Percentiles rank a stretch among this genome's conserved stretches.
Evolutionary conservation across 2,888 invertebrate genomes (phyloP).

Genomic region (Monopis laevigella): DNA sequence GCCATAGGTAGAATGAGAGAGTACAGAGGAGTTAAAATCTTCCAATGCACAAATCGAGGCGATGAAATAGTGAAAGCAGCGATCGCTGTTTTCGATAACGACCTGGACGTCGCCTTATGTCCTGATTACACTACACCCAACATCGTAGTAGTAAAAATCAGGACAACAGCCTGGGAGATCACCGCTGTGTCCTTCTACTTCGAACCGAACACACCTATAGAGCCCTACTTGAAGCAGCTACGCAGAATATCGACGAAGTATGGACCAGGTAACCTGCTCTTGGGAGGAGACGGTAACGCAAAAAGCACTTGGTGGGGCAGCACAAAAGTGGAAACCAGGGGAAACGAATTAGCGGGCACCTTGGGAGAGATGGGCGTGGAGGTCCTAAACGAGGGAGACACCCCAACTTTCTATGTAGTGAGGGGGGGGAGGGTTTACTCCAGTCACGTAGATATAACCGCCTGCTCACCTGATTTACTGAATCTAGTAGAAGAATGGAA

Average conservation of each 20-base stretch:
- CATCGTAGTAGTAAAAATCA: not conserved
- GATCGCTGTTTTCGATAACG: conserved; percentile 13
- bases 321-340: no score
- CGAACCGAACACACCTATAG: conserved; percentile 11
- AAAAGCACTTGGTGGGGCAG: no score
- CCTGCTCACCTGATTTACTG: not conserved
- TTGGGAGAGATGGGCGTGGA: conserved; percentile 14
- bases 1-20: not conserved
- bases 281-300: conserved; percentile 22
- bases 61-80: conserved; percentile 14
- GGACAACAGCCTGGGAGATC: no score
- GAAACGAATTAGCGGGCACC: conserved; percentile 2
- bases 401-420: conserved; percentile 16
- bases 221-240: conserved; percentile 12
- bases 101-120: not conserved
- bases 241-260: not conserved
- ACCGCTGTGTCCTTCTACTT: conserved; percentile 9
- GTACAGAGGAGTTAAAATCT: not conserved
- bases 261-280: conserved; percentile 8
- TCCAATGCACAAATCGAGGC: conserved; percentile 8
- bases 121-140: conserved; percentile 1
- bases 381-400: conserved; percentile 11
- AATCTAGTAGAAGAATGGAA: conserved; percentile 6
- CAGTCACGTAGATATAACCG: conserved; percentile 14
- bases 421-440: conserved; percentile 15